These are phyloP conservation scores for Antechinus flavipes DNA, from an alignment of 2,113 vertebrate genomes.

Conservation along the genomic window DNA sequence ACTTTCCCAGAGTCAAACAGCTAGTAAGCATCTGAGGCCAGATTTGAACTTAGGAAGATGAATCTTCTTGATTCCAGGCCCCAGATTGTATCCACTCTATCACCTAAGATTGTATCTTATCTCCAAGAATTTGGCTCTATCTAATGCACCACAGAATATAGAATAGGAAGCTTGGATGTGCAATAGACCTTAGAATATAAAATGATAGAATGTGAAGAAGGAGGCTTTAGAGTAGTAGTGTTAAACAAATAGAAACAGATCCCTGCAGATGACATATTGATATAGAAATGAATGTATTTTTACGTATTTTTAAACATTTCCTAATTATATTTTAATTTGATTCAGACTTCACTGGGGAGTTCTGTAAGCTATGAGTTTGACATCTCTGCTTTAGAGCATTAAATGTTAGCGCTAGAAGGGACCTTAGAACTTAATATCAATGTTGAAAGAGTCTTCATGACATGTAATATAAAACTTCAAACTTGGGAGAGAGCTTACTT, in stretches of 20 bases:
- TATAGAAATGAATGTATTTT: neutral
- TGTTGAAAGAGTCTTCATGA: neutral
- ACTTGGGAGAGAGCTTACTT: neutral
- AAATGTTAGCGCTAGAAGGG: neutral
- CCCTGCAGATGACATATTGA: neutral
- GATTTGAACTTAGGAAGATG: neutral
- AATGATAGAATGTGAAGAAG: neutral
- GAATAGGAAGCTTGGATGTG: neutral
- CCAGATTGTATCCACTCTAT: neutral
- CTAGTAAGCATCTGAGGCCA: neutral
- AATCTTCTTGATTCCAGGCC: neutral
- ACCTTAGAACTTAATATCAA: neutral
- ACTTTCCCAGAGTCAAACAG: neutral
- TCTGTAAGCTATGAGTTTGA: neutral
- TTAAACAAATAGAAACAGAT: neutral
- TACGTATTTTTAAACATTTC: neutral
- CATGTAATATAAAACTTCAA: neutral
- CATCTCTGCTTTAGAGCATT: neutral
- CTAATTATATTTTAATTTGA: neutral
- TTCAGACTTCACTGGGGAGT: neutral
- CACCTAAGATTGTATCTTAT: neutral
- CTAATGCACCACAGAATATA: neutral
- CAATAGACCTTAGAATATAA: neutral
- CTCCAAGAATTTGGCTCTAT: neutral
- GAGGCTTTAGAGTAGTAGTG: neutral